Base-by-base conservation (phyloP, 2,888 invertebrate genomes). In the Tortricodes alternella region DNA sequence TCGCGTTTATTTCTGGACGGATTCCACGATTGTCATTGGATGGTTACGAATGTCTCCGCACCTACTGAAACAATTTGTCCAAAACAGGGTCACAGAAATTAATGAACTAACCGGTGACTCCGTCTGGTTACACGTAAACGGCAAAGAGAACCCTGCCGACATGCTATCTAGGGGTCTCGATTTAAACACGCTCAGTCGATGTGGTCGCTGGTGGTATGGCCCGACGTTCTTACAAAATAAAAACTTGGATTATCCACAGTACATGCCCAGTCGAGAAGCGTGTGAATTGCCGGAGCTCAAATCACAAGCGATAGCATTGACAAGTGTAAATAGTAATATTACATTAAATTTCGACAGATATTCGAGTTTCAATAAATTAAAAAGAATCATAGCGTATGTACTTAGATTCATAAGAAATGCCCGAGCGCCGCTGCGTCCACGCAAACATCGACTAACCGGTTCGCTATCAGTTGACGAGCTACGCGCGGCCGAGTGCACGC, bases 21-120 rank as follows among this genome's bases (percentile, higher is more conserved):
- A 44, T 29, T 44, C 44, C 11, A 41, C 41, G 2, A 41, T 41
- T 11, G 41, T 41, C n/a, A 21, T 23, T 13, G 41, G 41, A 2
- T 44, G 44, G 44, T 16, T 44, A 8, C 44, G 44, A 23, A 24
- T 44, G 29, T 44, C 44, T 7, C 44, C 44, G 13, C 15, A 29
- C 11, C 27, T 44, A 18, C 24, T 44, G 2, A 44, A 44, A 3
- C 24, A 24, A 9, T 44, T 29, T 16, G 41, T 41, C n/a, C 41
- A 41, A 23, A 41, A 41, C 23, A 27, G 27, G 9, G 27, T 27
- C 8, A 3, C 27, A 2, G 27, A 27, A 27, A 27, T 27, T n/a
- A 27, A 27, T 9, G 27, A 5, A n/a, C 9, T 27, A n/a, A 27
- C 27, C 27, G 27, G 27, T 27, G 27, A 27, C 2, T 27, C 27